phyloP scores from a whole-genome alignment of 2,888 invertebrate genomes.

The Pyrrhosoma nymphula region DNA sequence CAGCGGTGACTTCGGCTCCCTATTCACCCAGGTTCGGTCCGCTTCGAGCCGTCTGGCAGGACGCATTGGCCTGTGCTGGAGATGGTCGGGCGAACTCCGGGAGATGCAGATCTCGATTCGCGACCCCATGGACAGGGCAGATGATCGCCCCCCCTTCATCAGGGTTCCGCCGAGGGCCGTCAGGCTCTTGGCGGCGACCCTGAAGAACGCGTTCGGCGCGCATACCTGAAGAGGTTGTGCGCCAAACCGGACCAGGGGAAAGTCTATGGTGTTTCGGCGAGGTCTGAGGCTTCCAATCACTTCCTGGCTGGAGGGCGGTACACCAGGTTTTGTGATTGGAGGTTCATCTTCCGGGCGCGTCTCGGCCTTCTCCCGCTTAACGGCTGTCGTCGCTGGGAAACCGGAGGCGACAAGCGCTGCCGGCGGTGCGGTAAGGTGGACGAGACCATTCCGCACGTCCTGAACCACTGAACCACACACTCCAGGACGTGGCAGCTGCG shows the following conservation, averaged over 20 bases:
- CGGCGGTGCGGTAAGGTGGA: constrained; percentile 63
- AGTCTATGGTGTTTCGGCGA: too few species aligned
- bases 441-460: too few species aligned
- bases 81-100: background rate
- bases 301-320: constrained; percentile 73
- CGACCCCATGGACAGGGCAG: constrained; percentile 25
- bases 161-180: background rate
- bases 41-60: background rate
- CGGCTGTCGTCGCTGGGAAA: constrained; percentile 54
- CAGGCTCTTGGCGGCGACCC: background rate
- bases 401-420: constrained; percentile 73
- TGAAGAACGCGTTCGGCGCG: background rate
- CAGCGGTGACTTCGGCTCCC: constrained; percentile 69
- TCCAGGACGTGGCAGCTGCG: too few species aligned
- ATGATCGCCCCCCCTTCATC: background rate
- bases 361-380: too few species aligned
- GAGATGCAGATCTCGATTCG: background rate
- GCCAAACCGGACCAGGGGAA: too few species aligned
- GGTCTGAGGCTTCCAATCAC: constrained; percentile 71
- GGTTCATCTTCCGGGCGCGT: constrained; percentile 74
- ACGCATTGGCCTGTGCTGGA: background rate
- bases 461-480: too few species aligned
- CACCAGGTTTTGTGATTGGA: constrained; percentile 76
- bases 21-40: constrained; percentile 45
- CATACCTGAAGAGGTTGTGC: background rate